These are phyloP conservation scores for Telmatherina bonti DNA, from an alignment of 2,797 vertebrate species.

Conservation along the genomic window DNA sequence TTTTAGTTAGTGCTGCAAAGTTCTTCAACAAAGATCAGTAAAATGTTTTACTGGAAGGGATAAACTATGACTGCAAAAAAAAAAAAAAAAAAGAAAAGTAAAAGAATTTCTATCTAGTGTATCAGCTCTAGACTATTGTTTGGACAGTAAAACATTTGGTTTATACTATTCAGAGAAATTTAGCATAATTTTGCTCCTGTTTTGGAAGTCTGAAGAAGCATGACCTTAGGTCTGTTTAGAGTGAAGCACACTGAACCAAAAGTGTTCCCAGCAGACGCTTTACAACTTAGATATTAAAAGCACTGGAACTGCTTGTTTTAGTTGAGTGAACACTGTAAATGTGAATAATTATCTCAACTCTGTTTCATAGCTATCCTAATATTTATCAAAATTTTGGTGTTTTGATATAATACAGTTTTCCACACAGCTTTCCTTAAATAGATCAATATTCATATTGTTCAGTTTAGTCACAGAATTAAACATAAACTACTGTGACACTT, in stretches of 20 bases:
- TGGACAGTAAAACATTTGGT: slow-evolving; percentile 38
- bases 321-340: background rate
- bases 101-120: slow-evolving; percentile 14
- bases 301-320: background rate
- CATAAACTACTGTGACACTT: too few species aligned
- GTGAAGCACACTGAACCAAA: slow-evolving; percentile 3
- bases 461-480: background rate
- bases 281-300: slow-evolving; percentile 1
- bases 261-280: slow-evolving; percentile 7
- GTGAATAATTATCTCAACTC: background rate
- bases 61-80: slow-evolving; percentile 19
- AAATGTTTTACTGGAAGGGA: slow-evolving; percentile 32
- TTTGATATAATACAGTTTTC: background rate
- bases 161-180: slow-evolving; percentile 26
- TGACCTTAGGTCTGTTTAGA: slow-evolving; percentile 26
- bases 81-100: background rate
- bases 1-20: slow-evolving; percentile 1
- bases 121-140: slow-evolving; percentile 40
- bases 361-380: background rate
- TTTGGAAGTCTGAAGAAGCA: slow-evolving; percentile 41
- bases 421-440: background rate
- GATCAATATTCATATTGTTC: background rate
- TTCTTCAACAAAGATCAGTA: slow-evolving; percentile 20
- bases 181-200: slow-evolving; percentile 25
- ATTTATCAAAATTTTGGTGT: background rate